These are phyloP conservation scores for Macaca fascicularis DNA, from an alignment of 2,113 vertebrate genomes.

Conservation along the genomic window T2T-MFA8v1.1 NC_088384.1:62581501-62582000, in stretches of 20 bases:
- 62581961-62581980: too few species aligned
- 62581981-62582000: too few species aligned
- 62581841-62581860: fast-evolving
- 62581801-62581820: background rate
- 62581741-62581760: background rate
- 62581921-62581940: too few species aligned
- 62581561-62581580: background rate
- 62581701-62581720: background rate
- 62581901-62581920: background rate
- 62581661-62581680: background rate
- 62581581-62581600: background rate
- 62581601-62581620: background rate
- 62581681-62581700: background rate
- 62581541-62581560: background rate
- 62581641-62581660: background rate
- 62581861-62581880: background rate
- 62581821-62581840: background rate
- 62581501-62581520: background rate
- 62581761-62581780: background rate
- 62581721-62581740: background rate
- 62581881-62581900: too few species aligned
- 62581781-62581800: background rate
- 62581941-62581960: too few species aligned
- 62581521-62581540: background rate
- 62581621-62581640: too few species aligned